phyloP scores from a whole-genome alignment of 2,888 invertebrate species.

The Ormyrus thymus region DNA sequence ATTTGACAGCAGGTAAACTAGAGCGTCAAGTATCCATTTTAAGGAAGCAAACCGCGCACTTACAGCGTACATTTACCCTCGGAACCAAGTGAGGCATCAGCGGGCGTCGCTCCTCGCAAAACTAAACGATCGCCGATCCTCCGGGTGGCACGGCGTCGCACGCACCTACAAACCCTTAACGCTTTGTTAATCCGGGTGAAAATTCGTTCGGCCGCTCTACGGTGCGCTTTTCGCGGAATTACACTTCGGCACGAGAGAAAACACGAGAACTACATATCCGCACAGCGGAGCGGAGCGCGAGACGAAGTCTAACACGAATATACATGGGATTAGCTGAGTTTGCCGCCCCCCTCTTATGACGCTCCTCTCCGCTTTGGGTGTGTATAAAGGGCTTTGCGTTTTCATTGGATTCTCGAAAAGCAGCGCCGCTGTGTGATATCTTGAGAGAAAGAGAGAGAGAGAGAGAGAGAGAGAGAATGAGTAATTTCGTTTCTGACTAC shows the following conservation, averaged over 20 bases:
- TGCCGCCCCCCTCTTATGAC: background rate
- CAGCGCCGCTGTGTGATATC: conserved; percentile 23
- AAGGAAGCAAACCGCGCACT: too few species aligned
- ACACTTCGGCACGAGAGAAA: conserved; percentile 11
- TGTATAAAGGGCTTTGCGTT: conserved; percentile 13
- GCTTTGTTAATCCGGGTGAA: conserved; percentile 22
- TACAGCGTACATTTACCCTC: too few species aligned
- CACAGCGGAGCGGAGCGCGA: too few species aligned
- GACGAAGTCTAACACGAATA: background rate
- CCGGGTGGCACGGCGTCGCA: too few species aligned
- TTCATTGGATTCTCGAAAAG: conserved; percentile 49
- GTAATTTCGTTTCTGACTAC: conserved; percentile 33
- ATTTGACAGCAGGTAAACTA: too few species aligned
- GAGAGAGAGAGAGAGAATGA: conserved; percentile 6
- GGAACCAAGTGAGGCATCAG: too few species aligned
- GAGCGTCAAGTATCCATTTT: too few species aligned
- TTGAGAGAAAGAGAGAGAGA: background rate
- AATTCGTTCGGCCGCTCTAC: background rate
- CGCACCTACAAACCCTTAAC: background rate
- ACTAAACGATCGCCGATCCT: conserved; percentile 1
- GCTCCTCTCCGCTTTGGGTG: background rate
- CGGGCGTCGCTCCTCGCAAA: too few species aligned
- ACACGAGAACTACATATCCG: background rate
- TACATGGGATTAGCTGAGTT: conserved; percentile 4
- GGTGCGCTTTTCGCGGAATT: conserved; percentile 16